A percentile compares a stretch with the other conserved stretches of the same genome.
phyloP scores from a whole-genome alignment of 2,888 invertebrate genomes.

The Amaurobius ferox region DNA sequence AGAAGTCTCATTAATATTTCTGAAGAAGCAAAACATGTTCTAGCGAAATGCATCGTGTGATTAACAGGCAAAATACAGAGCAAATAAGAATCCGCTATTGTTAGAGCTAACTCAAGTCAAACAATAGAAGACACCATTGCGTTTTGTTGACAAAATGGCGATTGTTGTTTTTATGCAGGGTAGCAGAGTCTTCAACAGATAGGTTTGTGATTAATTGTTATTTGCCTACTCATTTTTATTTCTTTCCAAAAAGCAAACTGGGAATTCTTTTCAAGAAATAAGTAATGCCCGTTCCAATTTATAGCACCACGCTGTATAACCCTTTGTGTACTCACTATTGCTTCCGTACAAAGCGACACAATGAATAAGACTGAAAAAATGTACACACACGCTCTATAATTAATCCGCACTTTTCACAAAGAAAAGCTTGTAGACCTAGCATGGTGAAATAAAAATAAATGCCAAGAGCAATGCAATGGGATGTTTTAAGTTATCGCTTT shows the following conservation, averaged over 20 bases:
- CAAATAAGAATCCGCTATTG: constrained; percentile 56
- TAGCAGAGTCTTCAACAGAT: constrained; percentile 27
- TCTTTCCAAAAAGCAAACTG: constrained; percentile 56
- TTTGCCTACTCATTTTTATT: constrained; percentile 63
- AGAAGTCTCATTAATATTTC: constrained; percentile 65
- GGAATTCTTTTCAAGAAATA: constrained; percentile 59
- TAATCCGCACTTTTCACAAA: constrained; percentile 56
- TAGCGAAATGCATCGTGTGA: constrained; percentile 36
- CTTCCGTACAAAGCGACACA: constrained; percentile 46
- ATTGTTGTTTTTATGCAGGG: constrained; percentile 52
- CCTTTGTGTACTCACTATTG: constrained; percentile 60
- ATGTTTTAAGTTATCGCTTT: constrained; percentile 9
- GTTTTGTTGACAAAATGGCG: constrained; percentile 64
- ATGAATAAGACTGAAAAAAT: constrained; percentile 31
- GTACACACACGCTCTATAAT: constrained; percentile 27
- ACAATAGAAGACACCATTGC: constrained; percentile 56
- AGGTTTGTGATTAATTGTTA: constrained; percentile 65
- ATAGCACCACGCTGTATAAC: constrained; percentile 56
- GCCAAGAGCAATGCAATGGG: constrained; percentile 37
- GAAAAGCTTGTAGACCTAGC: constrained; percentile 30
- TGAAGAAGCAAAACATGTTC: constrained; percentile 54
- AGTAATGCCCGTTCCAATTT: constrained; percentile 66
- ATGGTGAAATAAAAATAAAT: constrained; percentile 43
- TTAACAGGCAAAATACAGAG: constrained; percentile 59
- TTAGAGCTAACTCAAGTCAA: constrained; percentile 62